Base-by-base conservation (phyloP, 2,113 vertebrate genomes). In the Eidolon helvum region DNA sequence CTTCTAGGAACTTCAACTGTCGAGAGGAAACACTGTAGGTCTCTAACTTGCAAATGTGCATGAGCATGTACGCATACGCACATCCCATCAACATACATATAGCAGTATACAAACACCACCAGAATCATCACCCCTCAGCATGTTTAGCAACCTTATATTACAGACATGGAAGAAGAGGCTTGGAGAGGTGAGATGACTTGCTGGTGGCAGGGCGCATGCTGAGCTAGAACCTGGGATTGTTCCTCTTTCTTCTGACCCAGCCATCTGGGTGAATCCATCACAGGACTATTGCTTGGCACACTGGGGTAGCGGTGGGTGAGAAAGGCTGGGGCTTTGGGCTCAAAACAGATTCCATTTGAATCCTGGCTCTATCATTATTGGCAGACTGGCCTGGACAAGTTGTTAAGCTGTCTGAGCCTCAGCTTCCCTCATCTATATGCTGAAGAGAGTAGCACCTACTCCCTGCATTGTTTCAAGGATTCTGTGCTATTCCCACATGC, bases 1-100 rank as follows among this genome's bases (percentile, higher is more conserved):
- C 85, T 88, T 88, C 93, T 79, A 86, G 96, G 18, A 89, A 89
- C 68, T 11, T 45, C 8, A 57, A 89, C 0, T 90, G 65, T 45
- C 1, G 0, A 59, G 8, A 61, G 57, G 15, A 65, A 93, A 21
- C 40, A 14, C 19, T 40, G 30, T 35, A 59, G 48, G 83, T 43
- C 66, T 78, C 75, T 30, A 30, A 33, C 35, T 69, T 40, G n/a
- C 87, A 69, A 50, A 38, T 3, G 18, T 19, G 65, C 11, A 5
- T 3, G 3, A 3, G 7, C 22, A 4, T 33, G 7, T 3, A 1
- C 0, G 1, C 4, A 12, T 10, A 59, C 19, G 19, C 26, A 65
- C 11, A 74, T 45, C 33, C 35, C 55, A 48, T 19, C 7, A 2
- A 48, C 8, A 74, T 1, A 65, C n/a, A 57, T 38, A 55, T 0